Evolutionary conservation across 30 jellyfish, hydroid and myxozoan genomes (phyloP).

Genomic region (Aurelia aurita complex sp. Pacific): DNA sequence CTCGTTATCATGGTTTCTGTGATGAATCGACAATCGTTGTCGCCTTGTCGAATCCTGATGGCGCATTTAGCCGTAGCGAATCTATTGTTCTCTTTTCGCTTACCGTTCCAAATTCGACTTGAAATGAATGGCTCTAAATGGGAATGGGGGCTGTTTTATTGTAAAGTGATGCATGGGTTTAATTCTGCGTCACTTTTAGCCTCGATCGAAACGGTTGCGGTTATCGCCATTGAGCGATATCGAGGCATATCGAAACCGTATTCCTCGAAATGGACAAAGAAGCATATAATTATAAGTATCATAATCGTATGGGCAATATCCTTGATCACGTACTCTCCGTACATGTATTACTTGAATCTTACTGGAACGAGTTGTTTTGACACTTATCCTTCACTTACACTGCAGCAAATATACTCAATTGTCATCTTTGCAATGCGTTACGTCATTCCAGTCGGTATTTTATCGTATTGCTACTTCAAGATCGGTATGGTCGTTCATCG

Average conservation of each 20-base stretch:
- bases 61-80: conserved; percentile 82
- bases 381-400: conserved; percentile 45
- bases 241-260: conserved; percentile 71
- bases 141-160: conserved; percentile 65
- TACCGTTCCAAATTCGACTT: conserved; percentile 73
- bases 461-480: conserved; percentile 62
- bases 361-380: conserved; percentile 46
- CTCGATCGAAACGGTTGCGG: conserved; percentile 70
- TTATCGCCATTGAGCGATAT: conserved; percentile 79
- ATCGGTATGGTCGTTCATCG: conserved; percentile 54
- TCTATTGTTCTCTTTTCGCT: conserved; percentile 55
- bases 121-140: conserved; percentile 63
- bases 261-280: conserved; percentile 51
- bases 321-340: conserved; percentile 59
- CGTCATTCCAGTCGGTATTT: conserved; percentile 54
- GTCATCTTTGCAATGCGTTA: conserved; percentile 48
- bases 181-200: conserved; percentile 69
- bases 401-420: conserved; percentile 60
- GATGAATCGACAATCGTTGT: conserved; percentile 43
- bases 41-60: conserved; percentile 76
- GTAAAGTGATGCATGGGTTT: conserved; percentile 77
- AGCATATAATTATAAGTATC: conserved; percentile 36
- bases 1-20: conserved; percentile 62
- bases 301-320: conserved; percentile 64
- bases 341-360: conserved; percentile 46